Evolutionary conservation across 1,140 invertebrate species (phyloP).

Genomic region (Cyrtorhinus lividipennis): DNA sequence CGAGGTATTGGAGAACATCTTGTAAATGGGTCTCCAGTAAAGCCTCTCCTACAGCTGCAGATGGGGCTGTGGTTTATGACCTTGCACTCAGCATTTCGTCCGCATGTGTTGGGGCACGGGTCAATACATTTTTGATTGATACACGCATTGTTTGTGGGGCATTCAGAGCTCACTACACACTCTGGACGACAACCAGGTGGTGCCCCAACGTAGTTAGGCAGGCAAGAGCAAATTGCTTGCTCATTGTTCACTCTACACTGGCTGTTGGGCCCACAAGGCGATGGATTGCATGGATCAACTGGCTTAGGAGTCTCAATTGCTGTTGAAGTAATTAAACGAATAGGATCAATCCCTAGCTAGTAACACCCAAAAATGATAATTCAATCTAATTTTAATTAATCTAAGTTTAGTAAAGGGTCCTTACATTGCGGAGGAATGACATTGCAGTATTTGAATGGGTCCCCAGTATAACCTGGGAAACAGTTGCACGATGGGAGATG

Average conservation of each 20-base stretch:
- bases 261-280: conserved; percentile 40
- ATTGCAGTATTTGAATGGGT: conserved; percentile 51
- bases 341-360: not conserved
- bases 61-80: conserved; percentile 42
- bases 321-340: not conserved
- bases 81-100: conserved; percentile 34
- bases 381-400: not conserved
- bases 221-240: conserved; percentile 36
- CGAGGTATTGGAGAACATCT: conserved; percentile 30
- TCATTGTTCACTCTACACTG: conserved; percentile 35
- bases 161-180: conserved; percentile 35
- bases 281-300: conserved; percentile 37
- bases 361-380: not conserved
- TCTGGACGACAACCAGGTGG: conserved; percentile 39
- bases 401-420: conserved; percentile 21
- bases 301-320: conserved; percentile 25
- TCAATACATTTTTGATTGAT: conserved; percentile 37
- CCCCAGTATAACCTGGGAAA: conserved; percentile 50
- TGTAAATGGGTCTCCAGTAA: conserved; percentile 39
- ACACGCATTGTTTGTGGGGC: conserved; percentile 34
- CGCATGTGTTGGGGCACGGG: conserved; percentile 37
- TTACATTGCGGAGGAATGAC: conserved; percentile 30
- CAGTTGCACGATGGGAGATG: conserved; percentile 59
- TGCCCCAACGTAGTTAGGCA: conserved; percentile 34
- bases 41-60: conserved; percentile 35